phyloP scores from a whole-genome alignment of 2,888 invertebrate species.

The Cantharis rufa region DNA sequence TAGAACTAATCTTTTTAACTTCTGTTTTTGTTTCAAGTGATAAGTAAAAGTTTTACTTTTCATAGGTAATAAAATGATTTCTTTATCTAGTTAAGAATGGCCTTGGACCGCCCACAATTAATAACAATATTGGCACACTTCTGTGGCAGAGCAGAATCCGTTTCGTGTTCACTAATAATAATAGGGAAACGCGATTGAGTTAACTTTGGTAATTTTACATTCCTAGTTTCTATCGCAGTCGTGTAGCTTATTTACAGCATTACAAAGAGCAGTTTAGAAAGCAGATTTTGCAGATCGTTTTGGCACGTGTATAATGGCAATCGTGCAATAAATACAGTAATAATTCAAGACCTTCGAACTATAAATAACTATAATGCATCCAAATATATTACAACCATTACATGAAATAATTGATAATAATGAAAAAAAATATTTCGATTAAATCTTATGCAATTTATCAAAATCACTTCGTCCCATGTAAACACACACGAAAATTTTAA shows the following conservation, averaged over 20 bases:
- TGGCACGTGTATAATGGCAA: constrained; percentile 18
- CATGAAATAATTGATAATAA: not conserved
- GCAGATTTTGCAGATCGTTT: constrained; percentile 5
- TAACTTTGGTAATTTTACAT: constrained; percentile 8
- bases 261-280: constrained; percentile 16
- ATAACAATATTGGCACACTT: constrained; percentile 33
- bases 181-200: constrained; percentile 10
- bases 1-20: not conserved
- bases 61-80: not conserved
- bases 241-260: constrained; percentile 3
- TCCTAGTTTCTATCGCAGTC: constrained; percentile 10
- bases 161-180: constrained; percentile 21
- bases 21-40: not conserved
- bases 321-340: constrained; percentile 20
- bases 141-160: constrained; percentile 25
- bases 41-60: not conserved
- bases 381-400: not conserved
- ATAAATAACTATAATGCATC: constrained; percentile 15
- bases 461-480: not conserved
- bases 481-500: not conserved
- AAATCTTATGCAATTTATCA: not conserved
- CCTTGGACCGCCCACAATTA: constrained; percentile 31
- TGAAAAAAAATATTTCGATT: not conserved
- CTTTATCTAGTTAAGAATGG: constrained; percentile 25
- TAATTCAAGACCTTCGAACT: constrained; percentile 18